Evolutionary conservation across 2,888 invertebrate species (phyloP), one percentile per base, ranked within the genome.

Genomic region (Anaspis maculata): DNA sequence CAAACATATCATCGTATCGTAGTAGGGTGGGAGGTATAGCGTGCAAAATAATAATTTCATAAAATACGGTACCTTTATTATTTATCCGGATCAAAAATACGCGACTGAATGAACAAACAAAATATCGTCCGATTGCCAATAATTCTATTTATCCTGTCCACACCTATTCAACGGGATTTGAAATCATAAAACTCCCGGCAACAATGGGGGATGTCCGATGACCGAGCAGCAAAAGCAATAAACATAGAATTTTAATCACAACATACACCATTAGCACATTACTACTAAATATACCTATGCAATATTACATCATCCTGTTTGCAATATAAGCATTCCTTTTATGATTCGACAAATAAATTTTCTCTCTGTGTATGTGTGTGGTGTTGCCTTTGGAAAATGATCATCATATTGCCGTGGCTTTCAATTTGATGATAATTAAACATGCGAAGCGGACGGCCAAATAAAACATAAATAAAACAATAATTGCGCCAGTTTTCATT

Each of bases 211-310:
- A 55, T 58, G 51, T 51, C 44, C 45, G 49, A 57, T 51, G 54
- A 42, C 45, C 39, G 34, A 25, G 13, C 45, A 51, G n/a, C 42
- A 49, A 49, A 54, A 57, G 63, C 62, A 61, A 65, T 63, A 66
- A 64, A 62, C 60, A n/a, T n/a, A 56, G 60, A 57, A 59, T 62
- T 66, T 64, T 64, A 64, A 64, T 65, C 64, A 61, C 63, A 57
- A 60, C 59, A 62, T 60, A 62, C 54, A 56, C 64, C 62, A 65
- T 64, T 66, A 64, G 58, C 61, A 56, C 62, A 57, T 61, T 61
- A 34, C 34, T 38, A 64, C 62, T 62, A 64, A 64, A 64, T 64
- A 60, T 59, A 59, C 59, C 59, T 60, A 59, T 59, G 51, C 46
- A 51, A 59, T 59, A 57, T 59, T 60, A 61, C 61, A 57, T 59